Evolutionary conservation across 2,113 vertebrate species (phyloP), one percentile per base, ranked within the genome.

Genomic region (Cheilinus undulatus): DNA sequence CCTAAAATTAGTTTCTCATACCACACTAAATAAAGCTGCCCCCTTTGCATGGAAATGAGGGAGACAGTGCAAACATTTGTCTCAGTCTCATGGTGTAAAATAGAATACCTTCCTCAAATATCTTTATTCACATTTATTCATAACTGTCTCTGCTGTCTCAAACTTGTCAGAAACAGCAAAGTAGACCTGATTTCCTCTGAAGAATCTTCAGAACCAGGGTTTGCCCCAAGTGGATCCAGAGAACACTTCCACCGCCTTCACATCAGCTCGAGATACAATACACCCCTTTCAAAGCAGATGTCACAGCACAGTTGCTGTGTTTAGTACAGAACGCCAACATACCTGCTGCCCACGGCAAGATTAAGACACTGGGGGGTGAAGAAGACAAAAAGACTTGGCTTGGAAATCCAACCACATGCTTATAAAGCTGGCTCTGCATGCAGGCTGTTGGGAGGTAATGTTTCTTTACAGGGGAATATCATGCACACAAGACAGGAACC

Each of bases 321-420:
- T 51, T 50, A 24, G 50, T 43, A 27, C 45, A 50, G 26, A 13
- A 34, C 2, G 40, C 49, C 46, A 65, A 63, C 54, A 51, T 67
- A 81, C 68, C 71, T 57, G 62, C 78, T 77, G 85, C 78, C 66
- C 36, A 40, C 56, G 72, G 82, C 69, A 20, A 74, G 60, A 19
- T 27, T 52, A 43, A 66, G 24, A 60, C 7, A 2, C 62, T 36
- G 27, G 20, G 32, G 40, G 11, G 28, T 22, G n/a, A 56, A 34
- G 24, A 9, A 22, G 43, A 32, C 42, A 48, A 36, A 51, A 24
- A 72, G 30, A 51, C 42, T 64, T 54, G 77, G 80, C 78, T 34
- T 48, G 5, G 28, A 71, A 60, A 36, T 66, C 49, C 51, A n/a
- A 63, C 3, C 77, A 76, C 71, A 73, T 71, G 68, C 60, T 81